Evolutionary conservation across 2,797 vertebrate genomes (phyloP).

Genomic region (Xenops minutus): DNA sequence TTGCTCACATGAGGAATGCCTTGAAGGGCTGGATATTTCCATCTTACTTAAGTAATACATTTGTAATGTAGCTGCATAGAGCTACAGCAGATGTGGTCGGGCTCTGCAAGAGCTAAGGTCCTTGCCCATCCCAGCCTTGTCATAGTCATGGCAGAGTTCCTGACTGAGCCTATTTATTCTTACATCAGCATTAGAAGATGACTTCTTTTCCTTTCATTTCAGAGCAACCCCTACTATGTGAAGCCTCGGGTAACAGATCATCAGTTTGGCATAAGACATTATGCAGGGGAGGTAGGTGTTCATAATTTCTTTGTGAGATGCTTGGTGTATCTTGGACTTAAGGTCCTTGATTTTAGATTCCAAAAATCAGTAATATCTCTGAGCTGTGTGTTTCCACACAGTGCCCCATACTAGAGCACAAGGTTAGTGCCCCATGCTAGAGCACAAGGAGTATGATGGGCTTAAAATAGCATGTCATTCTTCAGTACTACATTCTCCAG

Average conservation of each 20-base stretch:
- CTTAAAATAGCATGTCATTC: not conserved
- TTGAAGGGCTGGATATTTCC: slow-evolving; percentile 45
- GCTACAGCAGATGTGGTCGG: not conserved
- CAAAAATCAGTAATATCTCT: not conserved
- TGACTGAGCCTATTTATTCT: not conserved
- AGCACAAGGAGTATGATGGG: not conserved
- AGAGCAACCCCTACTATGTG: slow-evolving; percentile 90
- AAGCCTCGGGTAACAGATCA: slow-evolving; percentile 90
- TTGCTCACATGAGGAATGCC: slow-evolving; percentile 27
- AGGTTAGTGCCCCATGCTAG: not conserved
- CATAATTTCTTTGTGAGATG: not conserved
- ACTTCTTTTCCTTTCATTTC: slow-evolving; percentile 40
- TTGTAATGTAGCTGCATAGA: not conserved
- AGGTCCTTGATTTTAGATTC: not conserved
- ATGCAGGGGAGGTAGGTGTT: slow-evolving; percentile 88
- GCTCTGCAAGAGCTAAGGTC: slow-evolving; percentile 27
- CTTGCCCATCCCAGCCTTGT: slow-evolving; percentile 1
- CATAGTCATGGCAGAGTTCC: slow-evolving; percentile 1
- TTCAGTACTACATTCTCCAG: not conserved
- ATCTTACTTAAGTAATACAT: not conserved
- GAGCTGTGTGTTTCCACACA: not conserved
- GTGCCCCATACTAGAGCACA: not conserved
- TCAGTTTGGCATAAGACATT: slow-evolving; percentile 94
- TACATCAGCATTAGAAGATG: not conserved
- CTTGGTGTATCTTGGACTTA: not conserved